phyloP scores from a whole-genome alignment of 2,113 vertebrate genomes.

The Ellobius talpinus region DNA sequence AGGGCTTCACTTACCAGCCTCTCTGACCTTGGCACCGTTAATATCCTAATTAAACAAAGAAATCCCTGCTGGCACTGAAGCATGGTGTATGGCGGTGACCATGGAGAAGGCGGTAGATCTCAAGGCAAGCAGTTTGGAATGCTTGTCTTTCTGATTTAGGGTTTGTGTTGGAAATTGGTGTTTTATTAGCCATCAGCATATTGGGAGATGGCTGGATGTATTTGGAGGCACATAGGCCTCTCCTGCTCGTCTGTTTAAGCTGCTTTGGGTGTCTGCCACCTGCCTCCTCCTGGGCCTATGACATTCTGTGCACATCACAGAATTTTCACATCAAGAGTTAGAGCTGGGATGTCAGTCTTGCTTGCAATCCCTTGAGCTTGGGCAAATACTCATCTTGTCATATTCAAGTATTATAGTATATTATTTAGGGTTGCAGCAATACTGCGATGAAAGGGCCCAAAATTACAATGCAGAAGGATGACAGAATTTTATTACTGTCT shows the following conservation, averaged over 20 bases:
- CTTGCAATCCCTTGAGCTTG: neutral
- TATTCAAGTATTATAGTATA: neutral
- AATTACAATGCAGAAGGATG: neutral
- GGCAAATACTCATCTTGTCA: neutral
- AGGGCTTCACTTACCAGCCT: neutral
- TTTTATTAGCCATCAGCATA: neutral
- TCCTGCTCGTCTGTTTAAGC: neutral
- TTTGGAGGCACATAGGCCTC: neutral
- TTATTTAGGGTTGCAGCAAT: neutral
- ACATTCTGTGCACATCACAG: neutral
- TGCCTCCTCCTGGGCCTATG: neutral
- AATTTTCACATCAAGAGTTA: neutral
- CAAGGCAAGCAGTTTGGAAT: neutral
- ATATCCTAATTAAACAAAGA: neutral
- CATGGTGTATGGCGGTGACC: neutral
- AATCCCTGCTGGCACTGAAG: neutral
- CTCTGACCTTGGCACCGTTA: neutral
- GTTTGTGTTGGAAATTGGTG: neutral
- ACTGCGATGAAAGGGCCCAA: neutral
- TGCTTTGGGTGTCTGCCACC: neutral
- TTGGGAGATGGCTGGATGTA: neutral
- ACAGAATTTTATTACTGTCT: neutral
- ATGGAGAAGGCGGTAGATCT: rapidly evolving
- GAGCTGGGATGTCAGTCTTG: neutral
- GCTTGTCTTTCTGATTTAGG: neutral